A percentile compares a stretch with the other conserved stretches of the same genome.
Conservation (phyloP, 2,888 invertebrate species). For the Brenthis ino region DNA sequence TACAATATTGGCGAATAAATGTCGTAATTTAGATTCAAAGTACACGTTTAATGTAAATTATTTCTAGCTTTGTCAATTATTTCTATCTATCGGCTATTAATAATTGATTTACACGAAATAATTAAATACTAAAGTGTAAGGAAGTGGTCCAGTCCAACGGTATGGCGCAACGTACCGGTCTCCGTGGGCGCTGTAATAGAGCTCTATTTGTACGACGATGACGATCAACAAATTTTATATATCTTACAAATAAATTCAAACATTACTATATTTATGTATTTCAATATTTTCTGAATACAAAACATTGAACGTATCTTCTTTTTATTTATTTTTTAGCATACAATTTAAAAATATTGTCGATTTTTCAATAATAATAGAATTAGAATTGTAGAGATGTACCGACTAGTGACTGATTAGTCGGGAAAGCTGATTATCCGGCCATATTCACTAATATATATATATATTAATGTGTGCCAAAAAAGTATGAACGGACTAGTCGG, state of each 20-base stretch:
- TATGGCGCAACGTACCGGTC: constrained; percentile 28
- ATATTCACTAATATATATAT: too few species aligned
- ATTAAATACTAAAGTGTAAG: constrained; percentile 30
- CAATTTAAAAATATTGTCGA: too few species aligned
- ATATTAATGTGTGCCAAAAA: too few species aligned
- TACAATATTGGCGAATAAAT: constrained; percentile 5
- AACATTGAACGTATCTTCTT: too few species aligned
- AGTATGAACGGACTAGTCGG: too few species aligned
- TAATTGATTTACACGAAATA: constrained; percentile 28
- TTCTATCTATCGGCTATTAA: constrained; percentile 10
- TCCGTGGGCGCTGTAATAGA: constrained; percentile 28
- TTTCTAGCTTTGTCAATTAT: constrained; percentile 19
- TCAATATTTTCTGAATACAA: too few species aligned
- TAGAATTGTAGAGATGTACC: too few species aligned
- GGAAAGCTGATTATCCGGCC: too few species aligned
- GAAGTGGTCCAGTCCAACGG: constrained; percentile 32
- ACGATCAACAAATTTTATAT: constrained; percentile 2
- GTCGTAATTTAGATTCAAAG: constrained; percentile 5
- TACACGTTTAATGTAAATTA: constrained; percentile 10
- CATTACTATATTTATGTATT: neutral
- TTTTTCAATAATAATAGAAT: too few species aligned
- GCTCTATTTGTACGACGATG: constrained; percentile 17
- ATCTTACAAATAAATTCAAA: neutral
- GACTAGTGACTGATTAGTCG: too few species aligned
- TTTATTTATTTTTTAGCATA: too few species aligned